These are phyloP conservation scores for Ophthalmolycus amberensis DNA, from an alignment of 2,113 vertebrate genomes.

Conservation along the genomic window DNA sequence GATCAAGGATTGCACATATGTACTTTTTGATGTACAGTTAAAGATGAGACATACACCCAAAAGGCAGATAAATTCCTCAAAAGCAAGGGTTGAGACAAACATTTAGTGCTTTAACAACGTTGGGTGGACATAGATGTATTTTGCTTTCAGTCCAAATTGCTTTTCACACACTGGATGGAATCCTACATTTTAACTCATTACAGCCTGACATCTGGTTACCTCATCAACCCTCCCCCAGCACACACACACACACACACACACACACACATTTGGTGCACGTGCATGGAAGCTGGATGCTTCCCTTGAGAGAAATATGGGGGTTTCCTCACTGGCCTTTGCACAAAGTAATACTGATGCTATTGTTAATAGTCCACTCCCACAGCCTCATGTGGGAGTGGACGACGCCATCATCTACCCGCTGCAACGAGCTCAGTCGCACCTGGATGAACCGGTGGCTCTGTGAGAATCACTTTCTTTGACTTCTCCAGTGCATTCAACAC, in stretches of 20 bases:
- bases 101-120: not conserved
- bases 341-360: not conserved
- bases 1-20: not conserved
- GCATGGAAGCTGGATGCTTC: not conserved
- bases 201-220: slow-evolving; percentile 47
- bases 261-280: not conserved
- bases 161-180: not conserved
- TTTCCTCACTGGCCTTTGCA: not conserved
- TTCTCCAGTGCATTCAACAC: too few relatives aligned
- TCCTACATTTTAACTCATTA: slow-evolving; percentile 1
- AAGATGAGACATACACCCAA: not conserved
- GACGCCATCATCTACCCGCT: too few relatives aligned
- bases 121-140: not conserved
- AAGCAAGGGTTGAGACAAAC: not conserved
- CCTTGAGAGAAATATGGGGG: not conserved
- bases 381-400: too few relatives aligned
- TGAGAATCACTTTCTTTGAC: too few relatives aligned
- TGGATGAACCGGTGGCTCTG: too few relatives aligned
- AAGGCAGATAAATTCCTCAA: not conserved
- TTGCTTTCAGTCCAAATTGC: not conserved
- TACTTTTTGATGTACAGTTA: not conserved
- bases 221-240: slow-evolving; percentile 45
- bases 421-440: too few relatives aligned
- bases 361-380: not conserved
- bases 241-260: slow-evolving; percentile 8